Conservation (phyloP, 2,888 invertebrate genomes). For the Bombylius discolor region DNA sequence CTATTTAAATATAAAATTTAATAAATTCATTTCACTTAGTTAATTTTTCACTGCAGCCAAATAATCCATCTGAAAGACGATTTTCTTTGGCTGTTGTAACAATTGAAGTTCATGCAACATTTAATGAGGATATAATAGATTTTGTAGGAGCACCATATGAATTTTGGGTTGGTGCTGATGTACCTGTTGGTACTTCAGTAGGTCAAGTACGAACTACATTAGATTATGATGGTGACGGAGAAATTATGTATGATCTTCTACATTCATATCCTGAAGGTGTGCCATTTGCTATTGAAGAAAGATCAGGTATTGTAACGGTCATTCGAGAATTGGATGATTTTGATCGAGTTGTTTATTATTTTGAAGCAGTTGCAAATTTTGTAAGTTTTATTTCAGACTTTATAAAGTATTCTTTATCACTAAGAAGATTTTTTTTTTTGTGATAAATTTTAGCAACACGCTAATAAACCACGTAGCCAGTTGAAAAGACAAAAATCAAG, state of each 20-base stretch:
- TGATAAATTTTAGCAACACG: constrained; percentile 23
- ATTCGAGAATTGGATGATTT: constrained; percentile 61
- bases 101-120: constrained; percentile 51
- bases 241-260: constrained; percentile 58
- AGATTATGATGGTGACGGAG: constrained; percentile 50
- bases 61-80: constrained; percentile 69
- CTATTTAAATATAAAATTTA: background rate
- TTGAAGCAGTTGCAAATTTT: constrained; percentile 64
- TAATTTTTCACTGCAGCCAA: constrained; percentile 42
- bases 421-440: background rate
- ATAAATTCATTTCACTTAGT: constrained; percentile 14
- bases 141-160: constrained; percentile 78
- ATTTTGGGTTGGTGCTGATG: constrained; percentile 82
- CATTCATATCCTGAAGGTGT: constrained; percentile 83
- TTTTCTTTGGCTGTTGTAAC: constrained; percentile 76
- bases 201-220: constrained; percentile 71
- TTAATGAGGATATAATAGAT: constrained; percentile 48
- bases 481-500: constrained; percentile 12
- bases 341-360: constrained; percentile 55
- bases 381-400: constrained; percentile 19
- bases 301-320: constrained; percentile 76
- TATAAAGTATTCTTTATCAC: too few species aligned
- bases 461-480: constrained; percentile 23
- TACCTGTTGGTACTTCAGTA: constrained; percentile 70
- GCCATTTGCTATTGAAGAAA: constrained; percentile 84